phyloP scores from a whole-genome alignment of 2,888 invertebrate species.

The Salpingus planirostris region DNA sequence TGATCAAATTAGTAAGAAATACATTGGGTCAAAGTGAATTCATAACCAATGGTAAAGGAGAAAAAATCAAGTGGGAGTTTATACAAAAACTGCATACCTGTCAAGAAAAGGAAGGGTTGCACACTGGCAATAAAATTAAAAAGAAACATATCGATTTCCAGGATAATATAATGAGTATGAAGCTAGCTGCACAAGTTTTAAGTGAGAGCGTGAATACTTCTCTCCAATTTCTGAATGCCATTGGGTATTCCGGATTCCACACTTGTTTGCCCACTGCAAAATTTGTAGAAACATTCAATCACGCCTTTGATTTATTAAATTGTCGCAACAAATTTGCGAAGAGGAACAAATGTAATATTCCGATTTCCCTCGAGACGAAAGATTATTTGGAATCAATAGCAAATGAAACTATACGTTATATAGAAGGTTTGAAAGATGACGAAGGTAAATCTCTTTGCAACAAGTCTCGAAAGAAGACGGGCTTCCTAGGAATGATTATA shows the following conservation, averaged over 20 bases:
- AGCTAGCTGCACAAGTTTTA: background rate
- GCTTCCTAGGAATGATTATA: background rate
- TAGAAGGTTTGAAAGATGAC: background rate
- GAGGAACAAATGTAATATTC: background rate
- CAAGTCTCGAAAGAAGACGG: background rate
- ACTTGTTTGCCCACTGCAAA: background rate
- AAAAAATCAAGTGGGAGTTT: background rate
- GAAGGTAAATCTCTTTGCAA: too few species aligned
- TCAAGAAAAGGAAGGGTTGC: conserved; percentile 2
- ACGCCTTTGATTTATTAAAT: background rate
- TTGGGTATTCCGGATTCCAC: background rate
- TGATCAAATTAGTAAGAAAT: conserved; percentile 8
- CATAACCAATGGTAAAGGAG: background rate
- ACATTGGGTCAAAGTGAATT: conserved; percentile 4
- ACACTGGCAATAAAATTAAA: conserved; percentile 2
- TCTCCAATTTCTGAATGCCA: background rate
- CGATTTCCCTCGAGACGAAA: background rate
- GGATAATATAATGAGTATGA: background rate
- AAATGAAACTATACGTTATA: background rate
- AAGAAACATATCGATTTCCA: conserved; percentile 4
- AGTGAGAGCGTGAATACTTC: background rate
- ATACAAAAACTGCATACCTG: background rate
- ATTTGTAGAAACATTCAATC: background rate
- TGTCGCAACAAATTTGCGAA: background rate
- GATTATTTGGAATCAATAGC: background rate